Conservation (phyloP, 2,888 invertebrate species). For the Hyles lineata region DNA sequence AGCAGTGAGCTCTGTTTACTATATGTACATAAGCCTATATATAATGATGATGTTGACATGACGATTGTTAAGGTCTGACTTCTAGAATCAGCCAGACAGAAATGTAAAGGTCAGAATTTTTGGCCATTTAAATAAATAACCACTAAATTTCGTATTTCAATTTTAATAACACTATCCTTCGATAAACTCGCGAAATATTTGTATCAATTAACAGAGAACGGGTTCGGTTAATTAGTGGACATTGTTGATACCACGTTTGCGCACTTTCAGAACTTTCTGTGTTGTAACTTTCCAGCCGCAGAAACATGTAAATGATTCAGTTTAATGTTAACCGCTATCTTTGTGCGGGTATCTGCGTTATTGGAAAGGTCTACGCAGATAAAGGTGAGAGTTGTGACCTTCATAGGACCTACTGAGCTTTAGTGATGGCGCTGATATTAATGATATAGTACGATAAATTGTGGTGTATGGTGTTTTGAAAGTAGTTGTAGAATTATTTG, state of each 20-base stretch:
- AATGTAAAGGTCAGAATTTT: too few relatives aligned
- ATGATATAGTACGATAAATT: too few relatives aligned
- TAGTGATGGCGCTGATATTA: background rate
- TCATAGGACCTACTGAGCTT: too few relatives aligned
- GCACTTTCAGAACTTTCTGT: conserved; percentile 37
- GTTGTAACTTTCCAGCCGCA: conserved; percentile 45
- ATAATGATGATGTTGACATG: too few relatives aligned
- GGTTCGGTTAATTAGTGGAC: conserved; percentile 21
- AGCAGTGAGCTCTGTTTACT: too few relatives aligned
- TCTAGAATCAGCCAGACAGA: too few relatives aligned
- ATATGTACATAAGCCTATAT: too few relatives aligned
- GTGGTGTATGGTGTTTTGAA: too few relatives aligned
- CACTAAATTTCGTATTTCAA: background rate
- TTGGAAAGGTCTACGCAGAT: conserved; percentile 16
- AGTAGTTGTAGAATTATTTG: too few relatives aligned
- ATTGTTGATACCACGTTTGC: conserved; percentile 4
- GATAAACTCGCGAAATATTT: conserved; percentile 8
- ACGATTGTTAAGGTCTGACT: too few relatives aligned
- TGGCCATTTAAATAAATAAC: too few relatives aligned
- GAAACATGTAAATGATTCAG: conserved; percentile 48
- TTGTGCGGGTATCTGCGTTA: background rate
- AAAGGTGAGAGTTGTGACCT: conserved; percentile 6
- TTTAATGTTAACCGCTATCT: conserved; percentile 37
- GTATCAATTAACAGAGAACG: conserved; percentile 5
- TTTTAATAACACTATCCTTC: background rate